Base-by-base conservation (phyloP, 1,140 invertebrate species). In the Drosophila chauvacae region DNA sequence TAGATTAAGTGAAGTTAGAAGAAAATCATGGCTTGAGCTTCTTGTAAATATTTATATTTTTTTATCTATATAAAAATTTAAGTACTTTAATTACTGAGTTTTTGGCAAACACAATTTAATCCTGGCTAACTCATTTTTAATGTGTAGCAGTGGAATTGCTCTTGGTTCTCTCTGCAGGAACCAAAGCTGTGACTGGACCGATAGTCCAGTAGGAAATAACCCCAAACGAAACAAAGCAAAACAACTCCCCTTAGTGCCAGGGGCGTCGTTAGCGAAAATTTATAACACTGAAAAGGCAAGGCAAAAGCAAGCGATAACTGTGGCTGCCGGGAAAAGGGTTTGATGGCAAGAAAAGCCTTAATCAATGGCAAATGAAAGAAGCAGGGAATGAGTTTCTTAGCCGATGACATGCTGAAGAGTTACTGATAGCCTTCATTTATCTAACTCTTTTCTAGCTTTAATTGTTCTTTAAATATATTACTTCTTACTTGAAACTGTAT, bases 251-350 rank as follows among this genome's bases (percentile, higher is more conserved):
- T 55, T 39, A 14, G 81, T 72, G 77, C 59, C 84, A 88, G 72
- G 55, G 84, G 84, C 84, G 84, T 87, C 77, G 84, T 87, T 88
- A 86, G 71, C 60, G 66, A 50, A 83, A 77, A 83, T 87, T 88
- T 78, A 55, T 77, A 80, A 77, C 48, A 66, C 60, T 61, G 59
- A 61, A 56, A 76, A 37, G 45, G 42, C 60, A 66, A 59, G 23
- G 23, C 23, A 23, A 23, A 23, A 23, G 51, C 16, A 30, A 20
- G 35, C 58, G 16, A 45, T 61, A 42, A 26, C 35, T 42, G 37
- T 26, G 23, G 33, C 18, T n/a, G 44, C 39, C 28, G 13, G 14
- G 2, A 65, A 55, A 61, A n/a, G 35, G 51, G 28, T 57, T 48
- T 35, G 42, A 48, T 41, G 35, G 65, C n/a, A 30, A 23, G 33